Evolutionary conservation across 2,888 invertebrate species (phyloP).

Genomic region (Pilophorus perplexus): DNA sequence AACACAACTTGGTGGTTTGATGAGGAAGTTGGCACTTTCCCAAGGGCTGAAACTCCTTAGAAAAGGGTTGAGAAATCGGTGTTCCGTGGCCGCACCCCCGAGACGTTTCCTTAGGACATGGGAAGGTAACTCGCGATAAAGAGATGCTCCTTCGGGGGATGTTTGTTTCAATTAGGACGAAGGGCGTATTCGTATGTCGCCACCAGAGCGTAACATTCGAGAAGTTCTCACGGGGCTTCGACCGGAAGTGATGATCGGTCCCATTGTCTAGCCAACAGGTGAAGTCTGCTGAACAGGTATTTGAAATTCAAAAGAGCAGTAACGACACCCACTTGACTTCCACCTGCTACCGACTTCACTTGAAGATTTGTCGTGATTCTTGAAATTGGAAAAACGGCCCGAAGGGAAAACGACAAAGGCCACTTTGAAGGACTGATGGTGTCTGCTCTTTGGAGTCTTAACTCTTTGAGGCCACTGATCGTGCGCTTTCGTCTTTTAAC

Average conservation of each 20-base stretch:
- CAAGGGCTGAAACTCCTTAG: constrained; percentile 2
- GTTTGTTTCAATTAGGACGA: constrained; percentile 39
- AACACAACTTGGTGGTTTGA: constrained; percentile 12
- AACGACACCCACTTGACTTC: constrained; percentile 39
- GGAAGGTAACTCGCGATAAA: constrained; percentile 40
- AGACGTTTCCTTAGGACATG: constrained; percentile 23
- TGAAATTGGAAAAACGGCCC: constrained; percentile 32
- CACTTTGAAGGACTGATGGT: constrained; percentile 23
- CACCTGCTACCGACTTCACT: constrained; percentile 19
- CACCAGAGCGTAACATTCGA: constrained; percentile 35
- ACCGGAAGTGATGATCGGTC: constrained; percentile 41
- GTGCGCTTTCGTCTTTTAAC: constrained; percentile 25
- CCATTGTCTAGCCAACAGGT: constrained; percentile 36
- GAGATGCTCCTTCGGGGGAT: constrained; percentile 36
- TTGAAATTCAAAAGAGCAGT: constrained; percentile 37
- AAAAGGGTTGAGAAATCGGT: constrained; percentile 13
- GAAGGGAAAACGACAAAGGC: constrained; percentile 18
- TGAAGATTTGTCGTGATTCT: constrained; percentile 35
- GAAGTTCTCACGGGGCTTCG: constrained; percentile 34
- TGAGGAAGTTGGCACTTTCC: constrained; percentile 12
- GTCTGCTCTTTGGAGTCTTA: constrained; percentile 8
- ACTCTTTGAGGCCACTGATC: constrained; percentile 15
- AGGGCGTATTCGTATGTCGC: constrained; percentile 30
- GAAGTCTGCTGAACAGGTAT: background rate
- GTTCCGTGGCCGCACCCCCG: constrained; percentile 24